These are phyloP conservation scores for Prietella phreatophila DNA, from an alignment of 2,113 vertebrate species.

Conservation along the genomic window DNA sequence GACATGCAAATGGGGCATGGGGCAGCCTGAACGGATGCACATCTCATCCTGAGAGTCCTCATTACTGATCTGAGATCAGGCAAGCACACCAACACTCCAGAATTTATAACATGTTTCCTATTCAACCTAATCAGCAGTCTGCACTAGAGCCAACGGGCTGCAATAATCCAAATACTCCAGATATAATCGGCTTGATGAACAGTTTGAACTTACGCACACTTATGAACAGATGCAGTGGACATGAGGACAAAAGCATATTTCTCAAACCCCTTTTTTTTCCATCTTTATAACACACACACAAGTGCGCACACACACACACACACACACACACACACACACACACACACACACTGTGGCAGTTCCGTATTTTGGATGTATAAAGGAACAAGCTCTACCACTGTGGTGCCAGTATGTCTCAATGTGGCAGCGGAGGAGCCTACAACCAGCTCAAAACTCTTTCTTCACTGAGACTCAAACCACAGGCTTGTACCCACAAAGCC, in stretches of 20 bases:
- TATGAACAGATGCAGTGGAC: slow-evolving; percentile 44
- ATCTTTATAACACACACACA: slow-evolving; percentile 34
- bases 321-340: not conserved
- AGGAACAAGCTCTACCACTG: slow-evolving; percentile 65
- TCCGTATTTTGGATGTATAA: slow-evolving; percentile 70
- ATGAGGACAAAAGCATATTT: slow-evolving; percentile 44
- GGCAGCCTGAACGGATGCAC: not conserved
- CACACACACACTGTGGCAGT: slow-evolving; percentile 55
- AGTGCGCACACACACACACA: slow-evolving; percentile 43
- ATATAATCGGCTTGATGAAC: slow-evolving; percentile 54
- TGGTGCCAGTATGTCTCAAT: slow-evolving; percentile 78
- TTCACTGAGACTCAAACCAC: slow-evolving; percentile 70
- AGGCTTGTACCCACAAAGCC: slow-evolving; percentile 76
- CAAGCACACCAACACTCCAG: not conserved
- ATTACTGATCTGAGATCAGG: slow-evolving; percentile 30
- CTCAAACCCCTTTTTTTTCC: slow-evolving; percentile 24
- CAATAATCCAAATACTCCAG: slow-evolving; percentile 39
- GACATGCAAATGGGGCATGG: slow-evolving; percentile 39
- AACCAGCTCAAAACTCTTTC: slow-evolving; percentile 69
- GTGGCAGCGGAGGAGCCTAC: slow-evolving; percentile 71
- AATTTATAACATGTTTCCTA: slow-evolving; percentile 48
- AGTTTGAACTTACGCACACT: slow-evolving; percentile 47
- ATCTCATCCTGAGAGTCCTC: slow-evolving; percentile 28
- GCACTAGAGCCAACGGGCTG: slow-evolving; percentile 41
- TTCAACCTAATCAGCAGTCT: slow-evolving; percentile 45